Evolutionary conservation across 1,140 invertebrate genomes (phyloP).

Genomic region (Cotesia chilonis): DNA sequence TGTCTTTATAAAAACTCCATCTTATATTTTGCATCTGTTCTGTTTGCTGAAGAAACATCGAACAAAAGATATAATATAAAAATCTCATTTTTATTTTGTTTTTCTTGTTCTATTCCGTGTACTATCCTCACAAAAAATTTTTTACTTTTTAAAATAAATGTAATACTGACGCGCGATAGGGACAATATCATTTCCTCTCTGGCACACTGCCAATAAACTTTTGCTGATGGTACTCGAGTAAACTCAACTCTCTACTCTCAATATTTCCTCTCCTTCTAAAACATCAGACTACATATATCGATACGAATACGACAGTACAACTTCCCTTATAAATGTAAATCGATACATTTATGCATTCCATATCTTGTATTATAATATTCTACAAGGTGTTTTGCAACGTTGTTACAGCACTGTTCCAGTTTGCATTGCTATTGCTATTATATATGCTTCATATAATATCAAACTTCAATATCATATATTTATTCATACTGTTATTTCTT

Average conservation of each 20-base stretch:
- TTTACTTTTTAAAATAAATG: no score
- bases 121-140: no score
- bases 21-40: no score
- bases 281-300: slow-evolving; percentile 16
- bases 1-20: no score
- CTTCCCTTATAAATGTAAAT: slow-evolving; percentile 40
- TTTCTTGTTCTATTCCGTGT: no score
- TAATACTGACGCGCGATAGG: slow-evolving; percentile 26
- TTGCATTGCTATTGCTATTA: not conserved
- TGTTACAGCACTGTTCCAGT: slow-evolving; percentile 8
- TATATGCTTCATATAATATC: no score
- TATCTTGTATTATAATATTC: slow-evolving; percentile 43
- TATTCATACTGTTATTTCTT: slow-evolving; percentile 26
- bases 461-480: not conserved
- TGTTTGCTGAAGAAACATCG: not conserved
- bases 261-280: slow-evolving; percentile 9
- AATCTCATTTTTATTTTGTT: no score
- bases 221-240: slow-evolving; percentile 26
- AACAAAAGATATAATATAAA: not conserved
- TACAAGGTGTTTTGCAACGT: slow-evolving; percentile 33
- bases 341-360: slow-evolving; percentile 44
- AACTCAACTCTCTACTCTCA: no score
- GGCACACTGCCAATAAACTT: slow-evolving; percentile 42
- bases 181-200: slow-evolving; percentile 41
- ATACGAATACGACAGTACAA: slow-evolving; percentile 10